Evolutionary conservation across 1,140 invertebrate species (phyloP).

Genomic region (Teleogryllus occipitalis): DNA sequence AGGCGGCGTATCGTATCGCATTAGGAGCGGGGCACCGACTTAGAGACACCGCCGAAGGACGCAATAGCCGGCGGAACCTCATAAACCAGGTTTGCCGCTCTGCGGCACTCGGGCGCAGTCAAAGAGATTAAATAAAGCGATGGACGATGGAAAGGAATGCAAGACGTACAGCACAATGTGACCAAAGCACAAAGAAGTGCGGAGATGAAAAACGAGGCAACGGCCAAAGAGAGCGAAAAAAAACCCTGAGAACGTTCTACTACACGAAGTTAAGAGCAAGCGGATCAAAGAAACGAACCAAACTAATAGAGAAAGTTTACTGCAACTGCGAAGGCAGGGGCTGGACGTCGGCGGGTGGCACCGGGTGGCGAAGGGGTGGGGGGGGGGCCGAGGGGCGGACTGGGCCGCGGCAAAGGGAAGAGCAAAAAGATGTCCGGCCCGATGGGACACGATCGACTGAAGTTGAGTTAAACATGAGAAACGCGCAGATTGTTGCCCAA

Average conservation of each 20-base stretch:
- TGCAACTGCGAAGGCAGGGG: neutral
- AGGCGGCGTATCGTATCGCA: neutral
- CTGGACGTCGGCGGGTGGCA: neutral
- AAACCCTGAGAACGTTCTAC: neutral
- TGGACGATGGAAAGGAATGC: neutral
- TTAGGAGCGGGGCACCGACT: neutral
- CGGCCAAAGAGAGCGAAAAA: neutral
- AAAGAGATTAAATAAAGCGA: slow-evolving; percentile 2
- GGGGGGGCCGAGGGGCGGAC: neutral
- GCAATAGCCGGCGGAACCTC: neutral
- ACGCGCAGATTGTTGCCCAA: neutral
- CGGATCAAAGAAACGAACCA: neutral
- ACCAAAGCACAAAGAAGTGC: neutral
- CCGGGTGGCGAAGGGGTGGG: neutral
- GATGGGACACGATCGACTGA: neutral
- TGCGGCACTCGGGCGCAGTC: neutral
- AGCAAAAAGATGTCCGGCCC: neutral
- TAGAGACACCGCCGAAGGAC: neutral
- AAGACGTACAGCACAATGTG: neutral
- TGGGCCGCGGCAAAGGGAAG: neutral
- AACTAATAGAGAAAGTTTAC: slow-evolving; percentile 1
- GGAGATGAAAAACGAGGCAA: neutral
- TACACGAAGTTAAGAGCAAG: neutral
- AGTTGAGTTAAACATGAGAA: neutral
- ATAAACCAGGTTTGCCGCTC: neutral